Percentiles rank a stretch among this genome's conserved stretches.
phyloP scores from a whole-genome alignment of 37 sponge, comb jelly and placozoan species.

The Cladorhizidae sp. region DNA sequence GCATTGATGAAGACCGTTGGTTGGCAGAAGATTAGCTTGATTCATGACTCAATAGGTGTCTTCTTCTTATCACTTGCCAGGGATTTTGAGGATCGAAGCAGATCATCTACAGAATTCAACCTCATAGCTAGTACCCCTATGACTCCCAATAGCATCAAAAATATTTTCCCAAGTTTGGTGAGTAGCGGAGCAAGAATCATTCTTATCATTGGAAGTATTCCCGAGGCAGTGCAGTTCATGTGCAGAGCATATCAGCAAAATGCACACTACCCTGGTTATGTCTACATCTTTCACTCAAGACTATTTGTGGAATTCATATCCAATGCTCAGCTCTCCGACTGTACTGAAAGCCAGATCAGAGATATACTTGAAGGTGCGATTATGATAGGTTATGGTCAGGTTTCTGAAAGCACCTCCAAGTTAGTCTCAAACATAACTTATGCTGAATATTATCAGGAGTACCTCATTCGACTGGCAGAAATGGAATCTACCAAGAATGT shows the following conservation, averaged over 20 bases:
- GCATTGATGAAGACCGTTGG: slow-evolving; percentile 20
- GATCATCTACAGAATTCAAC: background rate
- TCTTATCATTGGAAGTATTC: background rate
- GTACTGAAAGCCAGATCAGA: slow-evolving; percentile 14
- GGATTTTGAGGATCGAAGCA: background rate
- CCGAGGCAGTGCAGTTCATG: slow-evolving; percentile 10
- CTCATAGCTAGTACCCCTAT: background rate
- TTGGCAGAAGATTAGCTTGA: slow-evolving; percentile 16
- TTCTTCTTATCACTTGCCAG: slow-evolving; percentile 5
- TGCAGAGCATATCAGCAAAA: slow-evolving; percentile 24
- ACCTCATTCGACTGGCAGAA: slow-evolving; percentile 1
- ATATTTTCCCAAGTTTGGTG: background rate
- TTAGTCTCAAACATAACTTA: slow-evolving; percentile 22
- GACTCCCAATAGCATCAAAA: background rate
- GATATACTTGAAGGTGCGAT: slow-evolving; percentile 24
- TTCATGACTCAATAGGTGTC: background rate
- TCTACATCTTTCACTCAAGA: slow-evolving; percentile 31
- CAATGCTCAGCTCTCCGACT: background rate
- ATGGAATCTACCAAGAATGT: background rate
- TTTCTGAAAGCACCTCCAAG: background rate
- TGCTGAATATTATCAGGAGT: slow-evolving; percentile 32
- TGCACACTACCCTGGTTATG: slow-evolving; percentile 26
- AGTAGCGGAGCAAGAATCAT: slow-evolving; percentile 13
- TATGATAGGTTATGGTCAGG: background rate
- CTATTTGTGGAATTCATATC: background rate